Base-by-base conservation (phyloP, 2,797 vertebrate genomes). In the Melanotaenia nigrans region DNA sequence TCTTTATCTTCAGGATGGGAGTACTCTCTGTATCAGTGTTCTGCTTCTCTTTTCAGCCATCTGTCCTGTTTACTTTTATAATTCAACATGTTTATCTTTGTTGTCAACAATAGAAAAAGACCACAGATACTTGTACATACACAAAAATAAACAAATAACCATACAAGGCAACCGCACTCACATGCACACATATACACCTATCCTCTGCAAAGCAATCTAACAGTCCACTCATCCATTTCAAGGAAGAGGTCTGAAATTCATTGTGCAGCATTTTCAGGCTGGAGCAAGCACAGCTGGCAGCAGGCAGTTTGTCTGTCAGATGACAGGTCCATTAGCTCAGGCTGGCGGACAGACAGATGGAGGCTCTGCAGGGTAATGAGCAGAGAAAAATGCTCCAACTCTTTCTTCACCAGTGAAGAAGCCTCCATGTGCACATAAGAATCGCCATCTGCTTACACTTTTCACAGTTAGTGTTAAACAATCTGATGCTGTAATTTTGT, bases 71-170 rank as follows among this genome's bases (percentile, higher is more conserved):
- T 85, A 80, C 75, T 69, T 86, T 86, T 61, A 73, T 75, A 71
- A 49, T 62, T 81, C 56, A 65, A 71, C 79, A 55, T 90, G 88
- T 92, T 91, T 89, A 88, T 84, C 68, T 63, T 42, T 0, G 0
- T 82, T 83, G 78, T 92, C 86, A 87, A 83, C 89, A 87, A 65
- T 85, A 86, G 88, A 92, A 92, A 92, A 90, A 85, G 62, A 82
- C 25, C 79, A 68, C 64, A 77, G 84, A 83, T 73, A 75, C 61
- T 68, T 59, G 45, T 64, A 78, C 68, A 85, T 79, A 81, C 73
- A 73, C n/a, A 79, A 79, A 90, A 85, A 82, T 60, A 63, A 76
- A 83, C 58, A 90, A 86, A 89, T 77, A 88, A 65, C 82, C 84
- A 64, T 77, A 84, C 47, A 87, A 87, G 75, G 85, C 56, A 61